Evolutionary conservation across 1,140 invertebrate genomes (phyloP).

Genomic region (Heterodera schachtii): DNA sequence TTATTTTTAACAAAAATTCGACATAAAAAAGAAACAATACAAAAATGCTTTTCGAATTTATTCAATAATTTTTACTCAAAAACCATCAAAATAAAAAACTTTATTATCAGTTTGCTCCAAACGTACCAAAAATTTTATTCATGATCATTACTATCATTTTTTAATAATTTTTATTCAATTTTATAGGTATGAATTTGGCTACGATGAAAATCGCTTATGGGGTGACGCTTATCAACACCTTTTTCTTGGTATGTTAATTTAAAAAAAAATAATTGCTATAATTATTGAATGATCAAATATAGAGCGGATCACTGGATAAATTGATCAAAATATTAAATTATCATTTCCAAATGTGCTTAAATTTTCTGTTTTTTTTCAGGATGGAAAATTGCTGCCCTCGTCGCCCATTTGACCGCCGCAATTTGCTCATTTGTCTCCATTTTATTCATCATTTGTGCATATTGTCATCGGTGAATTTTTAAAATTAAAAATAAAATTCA

Average conservation of each 20-base stretch:
- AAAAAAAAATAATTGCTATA: no score
- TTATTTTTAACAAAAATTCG: no score
- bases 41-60: no score
- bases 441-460: constrained; percentile 59
- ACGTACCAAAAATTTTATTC: neutral
- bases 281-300: no score
- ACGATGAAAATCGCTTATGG: constrained; percentile 62
- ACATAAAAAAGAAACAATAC: no score
- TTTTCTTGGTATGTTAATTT: constrained; percentile 54
- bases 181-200: constrained; percentile 59
- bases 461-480: constrained; percentile 55
- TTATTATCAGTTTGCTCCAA: no score
- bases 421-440: constrained; percentile 50
- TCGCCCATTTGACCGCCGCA: constrained; percentile 48
- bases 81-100: no score
- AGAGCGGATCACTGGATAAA: no score
- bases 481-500: neutral
- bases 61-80: no score
- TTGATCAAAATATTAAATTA: no score
- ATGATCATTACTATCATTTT: no score
- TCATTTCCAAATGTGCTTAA: no score
- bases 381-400: constrained; percentile 64
- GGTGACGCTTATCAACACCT: constrained; percentile 65
- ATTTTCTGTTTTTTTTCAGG: constrained; percentile 40
- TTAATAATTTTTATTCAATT: neutral